These are phyloP conservation scores for Zapus hudsonius DNA, from an alignment of 2,113 vertebrate genomes.

Conservation along the genomic window DNA sequence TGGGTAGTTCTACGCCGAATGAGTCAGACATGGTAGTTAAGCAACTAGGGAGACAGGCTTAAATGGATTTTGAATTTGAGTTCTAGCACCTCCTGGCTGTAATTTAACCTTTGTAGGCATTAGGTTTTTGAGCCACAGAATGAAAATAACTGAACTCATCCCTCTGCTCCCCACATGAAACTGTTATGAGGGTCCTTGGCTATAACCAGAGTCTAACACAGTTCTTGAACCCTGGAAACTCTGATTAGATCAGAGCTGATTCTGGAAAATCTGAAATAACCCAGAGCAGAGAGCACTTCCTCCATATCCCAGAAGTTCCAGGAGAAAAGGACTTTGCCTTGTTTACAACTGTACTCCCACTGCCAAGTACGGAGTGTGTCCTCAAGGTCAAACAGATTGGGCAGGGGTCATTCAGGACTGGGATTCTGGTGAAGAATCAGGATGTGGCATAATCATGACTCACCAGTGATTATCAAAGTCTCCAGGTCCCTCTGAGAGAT, in stretches of 20 bases:
- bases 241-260: not conserved
- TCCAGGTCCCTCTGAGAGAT: not conserved
- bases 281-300: not conserved
- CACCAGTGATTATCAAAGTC: not conserved
- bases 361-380: not conserved
- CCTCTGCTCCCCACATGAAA: not conserved
- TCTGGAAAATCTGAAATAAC: not conserved
- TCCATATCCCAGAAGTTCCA: not conserved
- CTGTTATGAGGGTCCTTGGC: not conserved
- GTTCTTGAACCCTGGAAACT: not conserved
- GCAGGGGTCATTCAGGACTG: not conserved
- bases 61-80: not conserved
- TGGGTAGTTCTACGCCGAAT: not conserved
- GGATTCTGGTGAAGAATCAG: slow-evolving; percentile 21
- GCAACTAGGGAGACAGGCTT: not conserved
- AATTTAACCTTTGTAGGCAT: not conserved
- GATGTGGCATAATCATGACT: slow-evolving; percentile 1
- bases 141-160: not conserved
- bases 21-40: accelerated
- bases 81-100: not conserved
- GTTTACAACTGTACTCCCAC: not conserved
- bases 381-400: not conserved
- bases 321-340: not conserved
- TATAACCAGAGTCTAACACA: not conserved
- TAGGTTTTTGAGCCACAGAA: not conserved